A percentile compares a stretch with the other conserved stretches of the same genome.
Conservation (phyloP, 2,113 vertebrate species). For the Delphinus delphis region DNA sequence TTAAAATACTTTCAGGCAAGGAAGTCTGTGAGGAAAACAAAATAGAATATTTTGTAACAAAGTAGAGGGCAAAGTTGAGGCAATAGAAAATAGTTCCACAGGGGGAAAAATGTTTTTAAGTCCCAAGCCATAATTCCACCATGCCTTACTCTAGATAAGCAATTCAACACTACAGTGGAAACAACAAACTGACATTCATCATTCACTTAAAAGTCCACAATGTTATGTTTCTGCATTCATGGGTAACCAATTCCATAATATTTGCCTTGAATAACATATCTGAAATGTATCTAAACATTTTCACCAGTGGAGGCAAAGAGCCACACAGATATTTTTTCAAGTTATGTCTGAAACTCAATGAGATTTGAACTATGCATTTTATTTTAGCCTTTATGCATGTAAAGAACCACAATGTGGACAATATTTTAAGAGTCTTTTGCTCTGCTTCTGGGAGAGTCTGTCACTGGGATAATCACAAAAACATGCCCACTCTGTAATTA, state of each 20-base stretch:
- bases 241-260: neutral
- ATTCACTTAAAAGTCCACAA: conserved; percentile 30
- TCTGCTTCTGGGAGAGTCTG: neutral
- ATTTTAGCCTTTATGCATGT: neutral
- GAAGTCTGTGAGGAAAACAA: conserved; percentile 19
- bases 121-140: neutral
- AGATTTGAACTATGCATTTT: conserved; percentile 28
- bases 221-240: neutral
- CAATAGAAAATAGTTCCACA: neutral
- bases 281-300: conserved; percentile 19
- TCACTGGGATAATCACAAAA: conserved; percentile 7
- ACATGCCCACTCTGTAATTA: neutral
- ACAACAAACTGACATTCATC: neutral
- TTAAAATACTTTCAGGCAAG: neutral
- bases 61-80: neutral
- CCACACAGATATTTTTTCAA: neutral
- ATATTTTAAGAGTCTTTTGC: conserved; percentile 26
- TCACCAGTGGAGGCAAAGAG: neutral
- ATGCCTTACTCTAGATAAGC: neutral
- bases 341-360: neutral
- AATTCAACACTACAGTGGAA: neutral
- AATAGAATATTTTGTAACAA: conserved; percentile 39
- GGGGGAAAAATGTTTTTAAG: neutral
- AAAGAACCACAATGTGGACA: neutral
- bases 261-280: neutral